Evolutionary conservation across 2,888 invertebrate species (phyloP), one percentile per base, ranked within the genome.

Genomic region (Lacanobia wlatinum): DNA sequence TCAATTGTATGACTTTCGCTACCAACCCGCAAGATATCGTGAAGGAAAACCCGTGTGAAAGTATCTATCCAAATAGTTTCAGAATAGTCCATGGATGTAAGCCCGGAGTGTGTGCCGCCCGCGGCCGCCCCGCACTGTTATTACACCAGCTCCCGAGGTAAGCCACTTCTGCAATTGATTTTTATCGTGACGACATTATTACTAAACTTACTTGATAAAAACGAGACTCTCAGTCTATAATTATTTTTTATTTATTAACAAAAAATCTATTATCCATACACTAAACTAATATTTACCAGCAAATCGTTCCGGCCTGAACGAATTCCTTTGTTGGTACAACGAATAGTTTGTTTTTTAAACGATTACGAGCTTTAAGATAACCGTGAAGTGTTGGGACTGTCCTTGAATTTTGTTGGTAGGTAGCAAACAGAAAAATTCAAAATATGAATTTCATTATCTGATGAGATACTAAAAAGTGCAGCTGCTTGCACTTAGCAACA

Each of bases 161-260:
- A 89, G 87, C 90, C 78, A 89, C 90, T 89, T 88, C 90, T 90
- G 90, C 91, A 91, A 93, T 94, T 93, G 94, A 95, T 95, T 94
- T 91, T 93, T 95, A 94, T 95, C 95, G 89, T 91, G 92, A 94
- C 93, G 92, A 94, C 92, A 94, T 94, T 93, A 95, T 94, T 92
- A 93, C 90, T 87, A 88, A 89, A 88, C 88, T 88, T 77, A 77
- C 82, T 76, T 80, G 85, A 90, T 89, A 90, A 90, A 91, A 91
- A 89, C 85, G 81, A 75, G 86, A 89, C 85, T 83, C 82, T 84
- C 75, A 75, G 82, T 86, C 64, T 84, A 76, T 87, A 88, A 88
- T 89, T 88, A 87, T 88, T 85, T 89, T 87, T 91, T 91, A 92
- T 92, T 92, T 91, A 91, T 90, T 82, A 81, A 81, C 77, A 87